A percentile compares a stretch with the other conserved stretches of the same genome.
These are phyloP conservation scores for Liodrosophila aerea DNA, from an alignment of 2,888 invertebrate species.

Conservation along the genomic window DNA sequence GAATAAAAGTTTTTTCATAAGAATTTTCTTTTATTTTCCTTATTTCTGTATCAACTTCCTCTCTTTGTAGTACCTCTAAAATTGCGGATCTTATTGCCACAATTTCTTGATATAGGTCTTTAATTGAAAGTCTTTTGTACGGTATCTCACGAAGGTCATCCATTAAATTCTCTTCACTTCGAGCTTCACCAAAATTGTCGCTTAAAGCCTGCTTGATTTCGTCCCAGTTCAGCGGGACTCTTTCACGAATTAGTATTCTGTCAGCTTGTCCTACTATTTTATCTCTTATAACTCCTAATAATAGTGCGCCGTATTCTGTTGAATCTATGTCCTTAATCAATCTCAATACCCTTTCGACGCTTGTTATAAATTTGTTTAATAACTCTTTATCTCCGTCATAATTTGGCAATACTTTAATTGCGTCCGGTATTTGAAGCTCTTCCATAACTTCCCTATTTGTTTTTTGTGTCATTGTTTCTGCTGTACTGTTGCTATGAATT, in stretches of 20 bases:
- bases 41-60: too few species aligned
- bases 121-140: neutral
- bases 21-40: too few species aligned
- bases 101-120: neutral
- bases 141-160: neutral
- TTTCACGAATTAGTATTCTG: neutral
- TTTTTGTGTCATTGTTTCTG: neutral
- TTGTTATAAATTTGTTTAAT: too few species aligned
- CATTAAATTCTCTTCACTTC: neutral
- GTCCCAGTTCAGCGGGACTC: neutral
- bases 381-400: neutral
- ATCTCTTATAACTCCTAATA: too few species aligned
- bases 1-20: too few species aligned
- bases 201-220: neutral
- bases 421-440: neutral
- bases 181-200: neutral
- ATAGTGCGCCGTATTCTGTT: too few species aligned
- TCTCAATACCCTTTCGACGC: too few species aligned
- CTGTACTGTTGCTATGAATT: too few species aligned
- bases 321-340: neutral
- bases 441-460: neutral
- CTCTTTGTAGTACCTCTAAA: neutral
- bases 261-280: conserved; percentile 3
- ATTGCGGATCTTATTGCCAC: neutral
- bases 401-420: neutral